Evolutionary conservation across 2,113 vertebrate genomes (phyloP), one percentile per base, ranked within the genome.

Genomic region (Rutilus rutilus): DNA sequence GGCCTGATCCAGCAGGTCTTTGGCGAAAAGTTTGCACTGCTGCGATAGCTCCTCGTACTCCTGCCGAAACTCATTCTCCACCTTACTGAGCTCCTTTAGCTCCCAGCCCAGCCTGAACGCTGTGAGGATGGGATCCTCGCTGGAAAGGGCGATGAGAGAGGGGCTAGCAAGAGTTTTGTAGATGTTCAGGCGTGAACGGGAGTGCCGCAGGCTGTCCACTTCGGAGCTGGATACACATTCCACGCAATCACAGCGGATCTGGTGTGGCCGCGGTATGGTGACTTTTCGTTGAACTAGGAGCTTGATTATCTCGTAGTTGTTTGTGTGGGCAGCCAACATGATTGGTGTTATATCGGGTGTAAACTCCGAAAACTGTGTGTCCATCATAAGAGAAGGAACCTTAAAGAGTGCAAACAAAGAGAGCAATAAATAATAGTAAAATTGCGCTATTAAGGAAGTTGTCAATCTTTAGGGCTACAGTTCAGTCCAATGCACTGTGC

Each of bases 271-370:
- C 59, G 98, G 98, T 59, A 99, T 97, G 1, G 97, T 97, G 65
- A 97, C 98, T 90, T 97, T 94, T 45, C 97, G 95, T 90, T 98
- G 97, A 57, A 99, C 97, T 19, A 99, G 96, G 83, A 99, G 94
- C 89, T 99, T 99, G 93, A 99, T 99, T 93, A 99, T 99, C 91
- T 99, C 97, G 0, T 99, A 99, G 94, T 99, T 99, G 95, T 99
- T 99, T 92, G 98, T 99, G 92, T 99, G 98, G 89, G 98, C 98
- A 0, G 98, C 98, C 92, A 99, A 93, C 97, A 99, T 99, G 90
- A 99, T 99, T 27, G 98, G 98, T 39, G 98, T 99, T 90, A 99
- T 99, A 45, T 99, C 98, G 0, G 98, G 98, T 57, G 98, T 99
- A 94, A 98, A 99, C 91, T 99, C 97, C 0, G 98, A 99, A 78